phyloP scores from a whole-genome alignment of 1,140 invertebrate genomes.

The Bombus breviceps region DNA sequence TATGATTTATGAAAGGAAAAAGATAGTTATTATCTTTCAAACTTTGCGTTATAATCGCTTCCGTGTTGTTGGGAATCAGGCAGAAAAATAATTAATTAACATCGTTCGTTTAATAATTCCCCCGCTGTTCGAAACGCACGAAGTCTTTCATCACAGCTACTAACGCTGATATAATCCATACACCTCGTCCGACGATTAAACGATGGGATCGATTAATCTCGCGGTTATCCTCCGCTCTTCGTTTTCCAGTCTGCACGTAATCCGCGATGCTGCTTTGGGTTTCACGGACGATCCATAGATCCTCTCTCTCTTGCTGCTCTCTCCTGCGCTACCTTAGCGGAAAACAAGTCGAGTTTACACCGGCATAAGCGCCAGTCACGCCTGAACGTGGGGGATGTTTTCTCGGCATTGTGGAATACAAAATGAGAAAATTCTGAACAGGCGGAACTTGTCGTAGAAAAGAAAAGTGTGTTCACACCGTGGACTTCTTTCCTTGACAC shows the following conservation, averaged over 20 bases:
- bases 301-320: constrained; percentile 39
- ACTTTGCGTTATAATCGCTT: background rate
- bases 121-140: constrained; percentile 10
- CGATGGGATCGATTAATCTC: constrained; percentile 64
- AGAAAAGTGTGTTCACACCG: background rate
- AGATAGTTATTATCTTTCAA: background rate
- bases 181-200: constrained; percentile 48
- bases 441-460: background rate
- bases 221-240: constrained; percentile 54
- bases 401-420: constrained; percentile 20
- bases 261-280: constrained; percentile 60
- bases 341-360: constrained; percentile 60
- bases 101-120: constrained; percentile 31
- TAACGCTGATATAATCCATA: constrained; percentile 37
- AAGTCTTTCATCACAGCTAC: constrained; percentile 21
- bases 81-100: constrained; percentile 33
- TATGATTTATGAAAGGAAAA: background rate
- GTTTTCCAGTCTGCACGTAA: constrained; percentile 58
- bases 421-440: constrained; percentile 46
- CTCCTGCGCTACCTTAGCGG: constrained; percentile 27
- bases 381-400: constrained; percentile 61
- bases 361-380: constrained; percentile 65
- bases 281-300: constrained; percentile 56
- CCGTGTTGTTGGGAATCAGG: background rate
- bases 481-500: background rate